phyloP scores from a whole-genome alignment of 2,888 invertebrate species.

The Parnassius glacialis region DNA sequence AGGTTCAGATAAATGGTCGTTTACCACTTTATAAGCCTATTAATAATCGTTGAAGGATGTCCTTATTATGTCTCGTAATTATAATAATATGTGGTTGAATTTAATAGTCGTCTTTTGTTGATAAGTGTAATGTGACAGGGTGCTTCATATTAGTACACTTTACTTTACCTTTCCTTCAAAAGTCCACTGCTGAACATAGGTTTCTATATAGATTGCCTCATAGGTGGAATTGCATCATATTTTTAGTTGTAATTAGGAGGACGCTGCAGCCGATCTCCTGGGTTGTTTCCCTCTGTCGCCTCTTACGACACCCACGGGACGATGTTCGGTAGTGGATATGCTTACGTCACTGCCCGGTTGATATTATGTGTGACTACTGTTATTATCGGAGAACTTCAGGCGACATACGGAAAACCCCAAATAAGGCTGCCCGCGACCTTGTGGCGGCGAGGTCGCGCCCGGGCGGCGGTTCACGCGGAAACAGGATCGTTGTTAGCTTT shows the following conservation, averaged over 20 bases:
- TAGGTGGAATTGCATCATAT: no score
- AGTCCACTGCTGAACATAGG: no score
- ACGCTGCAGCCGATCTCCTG: no score
- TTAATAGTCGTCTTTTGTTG: constrained; percentile 16
- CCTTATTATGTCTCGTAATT: constrained; percentile 1
- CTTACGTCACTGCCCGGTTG: no score
- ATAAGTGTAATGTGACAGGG: constrained; percentile 2
- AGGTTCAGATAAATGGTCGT: constrained; percentile 16
- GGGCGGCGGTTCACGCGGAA: constrained; percentile 47
- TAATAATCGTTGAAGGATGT: background rate
- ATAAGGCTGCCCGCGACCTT: constrained; percentile 57
- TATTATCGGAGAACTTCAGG: constrained; percentile 64
- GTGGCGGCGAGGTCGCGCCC: constrained; percentile 52
- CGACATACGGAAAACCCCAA: constrained; percentile 65
- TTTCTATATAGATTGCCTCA: no score
- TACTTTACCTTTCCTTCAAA: background rate
- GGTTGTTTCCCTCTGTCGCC: no score
- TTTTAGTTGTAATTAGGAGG: no score
- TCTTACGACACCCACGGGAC: no score
- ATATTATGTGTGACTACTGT: constrained; percentile 41
- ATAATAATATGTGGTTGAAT: constrained; percentile 22
- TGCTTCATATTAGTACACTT: background rate
- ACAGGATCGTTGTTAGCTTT: constrained; percentile 46
- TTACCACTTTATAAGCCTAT: background rate
- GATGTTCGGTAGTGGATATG: no score